These are phyloP conservation scores for Cryptoprocta ferox DNA, from an alignment of 2,797 vertebrate genomes.

Conservation along the genomic window DNA sequence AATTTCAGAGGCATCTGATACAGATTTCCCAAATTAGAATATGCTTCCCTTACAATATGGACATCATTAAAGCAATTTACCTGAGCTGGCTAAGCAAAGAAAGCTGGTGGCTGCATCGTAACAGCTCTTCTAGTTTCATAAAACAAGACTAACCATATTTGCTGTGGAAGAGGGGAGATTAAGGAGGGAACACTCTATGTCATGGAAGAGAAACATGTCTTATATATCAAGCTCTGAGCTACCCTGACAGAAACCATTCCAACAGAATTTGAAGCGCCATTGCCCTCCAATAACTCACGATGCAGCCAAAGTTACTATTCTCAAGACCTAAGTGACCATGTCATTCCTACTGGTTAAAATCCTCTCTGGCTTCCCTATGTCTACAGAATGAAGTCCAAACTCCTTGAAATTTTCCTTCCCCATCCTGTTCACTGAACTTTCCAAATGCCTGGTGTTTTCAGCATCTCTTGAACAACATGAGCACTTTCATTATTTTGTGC, in stretches of 20 bases:
- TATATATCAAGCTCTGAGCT: neutral
- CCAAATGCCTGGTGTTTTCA: neutral
- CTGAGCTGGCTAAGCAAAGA: slow-evolving; percentile 46
- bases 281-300: slow-evolving; percentile 34
- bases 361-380: slow-evolving; percentile 4
- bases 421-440: neutral
- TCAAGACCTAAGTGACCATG: neutral
- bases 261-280: slow-evolving; percentile 7
- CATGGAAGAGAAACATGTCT: neutral
- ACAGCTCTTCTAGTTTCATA: slow-evolving; percentile 46
- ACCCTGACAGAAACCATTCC: neutral
- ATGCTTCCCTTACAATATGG: slow-evolving; percentile 44
- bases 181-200: neutral
- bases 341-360: slow-evolving; percentile 24
- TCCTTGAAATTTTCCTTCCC: neutral
- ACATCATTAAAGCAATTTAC: slow-evolving; percentile 61
- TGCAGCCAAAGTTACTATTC: neutral
- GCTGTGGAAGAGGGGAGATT: neutral
- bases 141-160: slow-evolving; percentile 52
- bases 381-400: neutral
- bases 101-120: slow-evolving; percentile 22
- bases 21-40: slow-evolving; percentile 54
- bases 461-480: neutral
- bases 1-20: slow-evolving; percentile 51
- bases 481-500: neutral